Base-by-base conservation (phyloP, 2,888 invertebrate genomes). In the Clepsis dumicolana region DNA sequence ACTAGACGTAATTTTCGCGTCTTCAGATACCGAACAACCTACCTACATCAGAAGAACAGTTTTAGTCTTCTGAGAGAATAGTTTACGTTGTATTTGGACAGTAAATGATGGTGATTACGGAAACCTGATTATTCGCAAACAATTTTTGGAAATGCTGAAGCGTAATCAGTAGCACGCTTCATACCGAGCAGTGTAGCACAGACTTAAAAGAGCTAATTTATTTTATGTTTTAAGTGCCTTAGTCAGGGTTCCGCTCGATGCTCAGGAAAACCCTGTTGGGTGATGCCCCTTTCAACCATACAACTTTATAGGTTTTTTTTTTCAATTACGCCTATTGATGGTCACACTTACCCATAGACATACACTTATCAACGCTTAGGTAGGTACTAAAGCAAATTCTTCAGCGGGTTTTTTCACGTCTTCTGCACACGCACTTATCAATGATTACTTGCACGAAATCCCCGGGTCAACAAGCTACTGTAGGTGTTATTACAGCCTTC, bases 71-170 rank as follows among this genome's bases (percentile, higher is more conserved):
- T 7, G 5, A 32, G 54, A 32, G 18, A 32, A 21, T 32, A 7
- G 10, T 54, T 54, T 32, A 54, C 18, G 14, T 32, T 54, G 12
- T 54, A 54, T 54, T 54, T 54, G 54, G 18, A 54, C 12, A 54
- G 54, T 54, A 18, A 1, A 29, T 53, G 53, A 54, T 18, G 32
- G 21, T 48, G 21, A 48, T 48, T 48, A 48, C 4, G 21, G 21
- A 48, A 48, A 48, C 48, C 54, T 29, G 54, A 32, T 27, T 32
- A 54, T 29, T 54, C 29, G 29, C 54, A 54, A 54, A 54, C 54
- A 54, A 25, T 54, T 54, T 18, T 54, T 18, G 10, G 48, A 48
- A 48, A 12, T 27, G 5, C 18, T 29, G 5, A 21, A 54, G 54
- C 54, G 54, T 54, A 54, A 54, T 54, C 29, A 29, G 54, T 29